phyloP scores from a whole-genome alignment of 2,888 invertebrate species.

The Sceliomorpha sp. region DNA sequence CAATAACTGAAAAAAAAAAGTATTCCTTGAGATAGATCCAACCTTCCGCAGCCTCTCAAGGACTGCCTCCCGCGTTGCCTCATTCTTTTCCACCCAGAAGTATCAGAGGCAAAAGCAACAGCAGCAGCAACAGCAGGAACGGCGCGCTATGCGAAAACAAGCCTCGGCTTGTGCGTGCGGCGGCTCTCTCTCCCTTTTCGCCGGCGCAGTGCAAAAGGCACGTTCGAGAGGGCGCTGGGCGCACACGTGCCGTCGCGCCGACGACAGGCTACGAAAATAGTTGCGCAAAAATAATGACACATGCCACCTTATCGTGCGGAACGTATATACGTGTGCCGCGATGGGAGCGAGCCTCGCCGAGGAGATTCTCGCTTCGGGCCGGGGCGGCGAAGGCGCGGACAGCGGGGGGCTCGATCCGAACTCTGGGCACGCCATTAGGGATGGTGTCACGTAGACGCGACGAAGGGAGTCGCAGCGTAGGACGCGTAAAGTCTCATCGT shows the following conservation, averaged over 20 bases:
- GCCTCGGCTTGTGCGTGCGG: slow-evolving; percentile 62
- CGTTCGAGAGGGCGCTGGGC: slow-evolving; percentile 56
- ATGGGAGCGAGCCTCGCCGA: slow-evolving; percentile 10
- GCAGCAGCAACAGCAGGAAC: too few relatives aligned
- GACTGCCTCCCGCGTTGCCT: too few relatives aligned
- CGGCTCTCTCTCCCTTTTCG: slow-evolving; percentile 43
- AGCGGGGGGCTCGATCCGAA: slow-evolving; percentile 23
- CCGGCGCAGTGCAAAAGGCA: slow-evolving; percentile 55
- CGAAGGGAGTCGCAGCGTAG: slow-evolving; percentile 50
- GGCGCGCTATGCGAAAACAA: slow-evolving; percentile 71
- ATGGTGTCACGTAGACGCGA: slow-evolving; percentile 62
- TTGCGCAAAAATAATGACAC: slow-evolving; percentile 74
- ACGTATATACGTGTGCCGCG: slow-evolving; percentile 13
- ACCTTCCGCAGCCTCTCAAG: too few relatives aligned
- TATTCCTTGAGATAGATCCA: too few relatives aligned
- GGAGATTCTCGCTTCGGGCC: background rate
- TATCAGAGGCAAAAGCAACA: too few relatives aligned
- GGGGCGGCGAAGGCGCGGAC: background rate
- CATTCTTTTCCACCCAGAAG: too few relatives aligned
- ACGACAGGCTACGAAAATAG: slow-evolving; percentile 71
- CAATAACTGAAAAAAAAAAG: too few relatives aligned
- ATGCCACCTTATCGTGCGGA: slow-evolving; percentile 31
- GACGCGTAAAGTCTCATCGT: slow-evolving; percentile 61
- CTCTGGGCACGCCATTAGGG: slow-evolving; percentile 60
- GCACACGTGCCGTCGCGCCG: slow-evolving; percentile 64